Conservation (phyloP, 2,797 vertebrate species). For the Catharus ustulatus region DNA sequence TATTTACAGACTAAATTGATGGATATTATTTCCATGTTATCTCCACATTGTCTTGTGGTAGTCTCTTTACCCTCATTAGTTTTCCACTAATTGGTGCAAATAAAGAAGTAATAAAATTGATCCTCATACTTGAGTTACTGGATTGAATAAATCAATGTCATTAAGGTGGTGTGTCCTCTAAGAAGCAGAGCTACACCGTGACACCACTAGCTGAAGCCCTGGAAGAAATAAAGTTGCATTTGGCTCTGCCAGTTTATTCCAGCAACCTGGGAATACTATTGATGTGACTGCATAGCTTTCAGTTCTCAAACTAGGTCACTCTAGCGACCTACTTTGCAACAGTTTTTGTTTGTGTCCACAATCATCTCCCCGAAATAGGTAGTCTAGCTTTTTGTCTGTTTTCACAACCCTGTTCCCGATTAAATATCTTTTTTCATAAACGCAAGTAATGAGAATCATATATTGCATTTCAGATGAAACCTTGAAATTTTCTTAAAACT, state of each 20-base stretch:
- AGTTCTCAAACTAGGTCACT: not conserved
- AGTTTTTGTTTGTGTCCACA: not conserved
- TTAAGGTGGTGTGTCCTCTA: not conserved
- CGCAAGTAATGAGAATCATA: not conserved
- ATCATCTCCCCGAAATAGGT: not conserved
- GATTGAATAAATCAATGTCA: not conserved
- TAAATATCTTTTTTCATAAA: not conserved
- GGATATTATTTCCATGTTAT: not conserved
- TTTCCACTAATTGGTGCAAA: not conserved
- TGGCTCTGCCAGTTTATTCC: not conserved
- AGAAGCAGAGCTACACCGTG: not conserved
- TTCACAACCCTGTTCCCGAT: not conserved
- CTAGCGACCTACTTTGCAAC: not conserved
- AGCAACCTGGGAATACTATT: not conserved
- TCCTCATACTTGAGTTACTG: not conserved
- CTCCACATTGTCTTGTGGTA: not conserved
- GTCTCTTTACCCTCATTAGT: not conserved
- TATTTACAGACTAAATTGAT: not conserved
- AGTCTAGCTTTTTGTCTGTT: not conserved
- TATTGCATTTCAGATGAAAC: not conserved
- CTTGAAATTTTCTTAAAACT: not conserved
- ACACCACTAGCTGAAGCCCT: not conserved
- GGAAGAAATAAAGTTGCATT: not conserved
- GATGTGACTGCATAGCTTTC: not conserved
- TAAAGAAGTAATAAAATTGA: not conserved